A percentile compares a stretch with the other conserved stretches of the same genome.
These are phyloP conservation scores for Calosoma granatense DNA, from an alignment of 1,140 invertebrate genomes.

Conservation along the genomic window DNA sequence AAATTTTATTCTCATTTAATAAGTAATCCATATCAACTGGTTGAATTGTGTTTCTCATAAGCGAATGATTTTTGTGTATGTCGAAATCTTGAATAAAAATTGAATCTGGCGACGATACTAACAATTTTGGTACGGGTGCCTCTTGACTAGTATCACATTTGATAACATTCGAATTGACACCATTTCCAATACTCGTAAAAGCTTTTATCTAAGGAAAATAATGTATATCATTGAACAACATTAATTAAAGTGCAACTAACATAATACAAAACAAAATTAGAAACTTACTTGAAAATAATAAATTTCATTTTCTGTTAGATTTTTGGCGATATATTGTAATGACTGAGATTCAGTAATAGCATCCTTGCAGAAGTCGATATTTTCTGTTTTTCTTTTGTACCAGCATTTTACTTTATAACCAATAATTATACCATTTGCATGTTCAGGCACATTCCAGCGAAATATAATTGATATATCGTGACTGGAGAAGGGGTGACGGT, in stretches of 20 bases:
- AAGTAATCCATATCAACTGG: constrained; percentile 52
- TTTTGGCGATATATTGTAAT: constrained; percentile 44
- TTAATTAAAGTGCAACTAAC: not conserved
- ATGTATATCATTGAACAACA: constrained; percentile 14
- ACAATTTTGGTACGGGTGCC: constrained; percentile 63
- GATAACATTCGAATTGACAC: constrained; percentile 51
- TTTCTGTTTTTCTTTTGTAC: constrained; percentile 34
- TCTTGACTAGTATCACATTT: constrained; percentile 52
- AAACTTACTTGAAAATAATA: constrained; percentile 61
- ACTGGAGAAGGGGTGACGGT: constrained; percentile 31
- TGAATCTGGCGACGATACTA: constrained; percentile 60
- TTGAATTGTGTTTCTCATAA: constrained; percentile 47
- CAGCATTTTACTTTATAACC: constrained; percentile 64
- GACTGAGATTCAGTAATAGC: constrained; percentile 25
- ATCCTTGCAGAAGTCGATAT: constrained; percentile 23
- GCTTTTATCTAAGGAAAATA: constrained; percentile 55
- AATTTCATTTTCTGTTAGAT: constrained; percentile 48
- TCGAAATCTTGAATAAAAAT: constrained; percentile 67
- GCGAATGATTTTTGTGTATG: constrained; percentile 41
- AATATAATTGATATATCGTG: constrained; percentile 44
- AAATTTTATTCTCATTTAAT: constrained; percentile 60
- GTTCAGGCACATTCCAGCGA: constrained; percentile 66
- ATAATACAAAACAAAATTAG: constrained; percentile 13
- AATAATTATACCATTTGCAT: constrained; percentile 61
- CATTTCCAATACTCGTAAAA: constrained; percentile 62